Evolutionary conservation across 2,113 vertebrate species (phyloP), one percentile per base, ranked within the genome.

Genomic region (Geococcyx californianus): DNA sequence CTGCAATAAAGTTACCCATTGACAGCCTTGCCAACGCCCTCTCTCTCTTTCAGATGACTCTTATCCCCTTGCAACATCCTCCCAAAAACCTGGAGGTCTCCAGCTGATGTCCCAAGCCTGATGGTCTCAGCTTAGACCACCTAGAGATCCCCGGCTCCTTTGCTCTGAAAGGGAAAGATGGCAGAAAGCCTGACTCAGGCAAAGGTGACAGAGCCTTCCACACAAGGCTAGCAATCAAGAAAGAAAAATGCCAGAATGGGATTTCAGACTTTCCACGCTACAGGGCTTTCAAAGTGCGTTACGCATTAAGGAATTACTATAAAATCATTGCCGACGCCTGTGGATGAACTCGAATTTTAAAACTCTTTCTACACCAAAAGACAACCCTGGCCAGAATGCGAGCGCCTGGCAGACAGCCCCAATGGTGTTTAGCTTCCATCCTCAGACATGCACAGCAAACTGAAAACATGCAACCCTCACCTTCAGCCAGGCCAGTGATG

Each of bases 221-320:
- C 62, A 56, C 54, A 25, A 90, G 73, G 69, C 38, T 90, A 69
- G 84, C 87, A 93, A 93, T 95, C 76, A 96, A 87, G 83, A 58
- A 87, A 56, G 74, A 76, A 95, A 93, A 86, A 87, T 6, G 80
- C 92, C 94, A 93, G 90, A 87, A 64, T 68, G 86, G 70, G 69
- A 87, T 85, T 96, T 95, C 82, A 94, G 90, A 93, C 88, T 96
- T 96, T 96, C 90, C 93, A 95, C 69, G 73, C 92, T 92, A 93
- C 80, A 56, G 88, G 86, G 96, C 90, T 96, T 88, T 89, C 92
- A 75, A 81, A 92, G 80, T 4, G 0, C 9, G 0, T 87, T 84
- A 84, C 56, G 19, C 72, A 15, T 73, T 88, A 90, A 93, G 83
- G 86, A 93, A 84, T 93, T 92, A 94, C 92, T 93, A 78, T 40